Conservation (phyloP, 2,113 vertebrate species). For the Zosterops japonicus region DNA sequence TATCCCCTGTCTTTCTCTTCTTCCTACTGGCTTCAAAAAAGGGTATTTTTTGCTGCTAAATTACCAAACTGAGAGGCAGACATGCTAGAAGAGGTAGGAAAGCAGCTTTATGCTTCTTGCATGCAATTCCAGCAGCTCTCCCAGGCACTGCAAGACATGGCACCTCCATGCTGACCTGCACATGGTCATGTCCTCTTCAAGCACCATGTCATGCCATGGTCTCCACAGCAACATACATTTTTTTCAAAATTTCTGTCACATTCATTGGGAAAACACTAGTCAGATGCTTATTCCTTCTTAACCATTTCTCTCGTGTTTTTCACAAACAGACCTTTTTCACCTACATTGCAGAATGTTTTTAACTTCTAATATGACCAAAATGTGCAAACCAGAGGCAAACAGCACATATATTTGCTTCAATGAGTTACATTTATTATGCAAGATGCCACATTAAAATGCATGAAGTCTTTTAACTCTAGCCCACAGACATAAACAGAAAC, state of each 20-base stretch:
- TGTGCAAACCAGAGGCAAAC: not conserved
- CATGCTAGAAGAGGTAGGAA: not conserved
- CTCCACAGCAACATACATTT: not conserved
- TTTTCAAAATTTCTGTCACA: not conserved
- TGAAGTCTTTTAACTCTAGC: not conserved
- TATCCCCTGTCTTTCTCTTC: not conserved
- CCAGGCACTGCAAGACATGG: not conserved
- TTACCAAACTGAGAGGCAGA: not conserved
- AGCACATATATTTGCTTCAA: not conserved
- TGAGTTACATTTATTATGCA: not conserved
- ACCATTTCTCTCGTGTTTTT: not conserved
- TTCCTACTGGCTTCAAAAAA: not conserved
- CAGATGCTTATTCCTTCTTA: not conserved
- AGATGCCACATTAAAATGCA: not conserved
- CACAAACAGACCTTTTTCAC: not conserved
- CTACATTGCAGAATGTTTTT: not conserved
- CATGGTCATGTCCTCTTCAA: not conserved
- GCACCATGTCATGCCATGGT: not conserved
- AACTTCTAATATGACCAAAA: not conserved
- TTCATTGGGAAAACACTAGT: not conserved
- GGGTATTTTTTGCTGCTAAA: not conserved
- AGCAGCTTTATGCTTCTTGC: not conserved
- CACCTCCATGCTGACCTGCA: not conserved
- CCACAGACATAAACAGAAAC: not conserved
- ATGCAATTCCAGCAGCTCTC: not conserved